Percentiles rank a stretch among this genome's conserved stretches.
phyloP scores from a whole-genome alignment of 2,888 invertebrate genomes.

The Yponomeuta cagnagella region DNA sequence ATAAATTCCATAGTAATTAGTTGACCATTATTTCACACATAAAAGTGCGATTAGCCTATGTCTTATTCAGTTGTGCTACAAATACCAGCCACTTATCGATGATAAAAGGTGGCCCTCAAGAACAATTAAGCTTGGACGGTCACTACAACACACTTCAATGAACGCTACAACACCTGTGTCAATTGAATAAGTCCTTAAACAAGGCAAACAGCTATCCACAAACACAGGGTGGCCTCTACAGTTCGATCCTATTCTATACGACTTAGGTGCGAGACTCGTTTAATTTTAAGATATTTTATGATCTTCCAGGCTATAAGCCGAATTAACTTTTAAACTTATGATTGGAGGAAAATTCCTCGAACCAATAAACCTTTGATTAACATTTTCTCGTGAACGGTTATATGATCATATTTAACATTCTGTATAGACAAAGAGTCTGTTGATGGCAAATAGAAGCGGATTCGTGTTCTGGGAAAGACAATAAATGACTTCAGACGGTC shows the following conservation, averaged over 20 bases:
- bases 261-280: background rate
- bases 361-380: background rate
- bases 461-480: constrained; percentile 5
- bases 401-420: background rate
- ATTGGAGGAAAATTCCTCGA: background rate
- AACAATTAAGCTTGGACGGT: background rate
- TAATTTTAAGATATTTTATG: background rate
- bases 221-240: background rate
- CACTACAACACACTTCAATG: background rate
- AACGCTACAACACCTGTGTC: background rate
- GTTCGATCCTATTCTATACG: background rate
- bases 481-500: constrained; percentile 4
- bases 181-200: background rate
- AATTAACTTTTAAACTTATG: background rate
- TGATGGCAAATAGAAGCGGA: constrained; percentile 1
- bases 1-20: background rate
- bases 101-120: background rate
- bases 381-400: background rate
- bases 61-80: background rate
- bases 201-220: background rate
- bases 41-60: background rate
- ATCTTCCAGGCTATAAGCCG: background rate
- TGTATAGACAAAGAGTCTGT: background rate
- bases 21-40: background rate
- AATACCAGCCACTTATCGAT: no score